These are phyloP conservation scores for Castor canadensis DNA, from an alignment of 2,113 vertebrate genomes.

Conservation along the genomic window DNA sequence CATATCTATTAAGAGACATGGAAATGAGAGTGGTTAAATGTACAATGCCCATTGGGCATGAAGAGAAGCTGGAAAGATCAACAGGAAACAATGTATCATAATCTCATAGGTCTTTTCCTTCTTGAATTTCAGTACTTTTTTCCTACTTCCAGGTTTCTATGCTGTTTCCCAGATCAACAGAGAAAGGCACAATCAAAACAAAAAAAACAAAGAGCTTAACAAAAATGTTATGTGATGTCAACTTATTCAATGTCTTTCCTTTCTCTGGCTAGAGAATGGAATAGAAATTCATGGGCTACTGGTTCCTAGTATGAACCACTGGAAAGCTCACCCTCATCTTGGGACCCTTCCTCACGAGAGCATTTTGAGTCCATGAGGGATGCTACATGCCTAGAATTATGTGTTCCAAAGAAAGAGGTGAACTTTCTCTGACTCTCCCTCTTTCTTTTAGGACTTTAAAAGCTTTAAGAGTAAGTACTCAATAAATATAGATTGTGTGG, in stretches of 20 bases:
- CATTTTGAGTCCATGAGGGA: not conserved
- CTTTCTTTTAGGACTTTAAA: not conserved
- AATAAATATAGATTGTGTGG: not conserved
- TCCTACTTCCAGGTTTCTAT: not conserved
- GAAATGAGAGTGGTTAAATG: constrained; percentile 19
- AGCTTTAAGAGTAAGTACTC: not conserved
- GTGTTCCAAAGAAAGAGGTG: not conserved
- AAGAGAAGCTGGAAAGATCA: constrained; percentile 39
- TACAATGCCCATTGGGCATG: constrained; percentile 1
- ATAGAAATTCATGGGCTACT: not conserved
- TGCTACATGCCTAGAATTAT: not conserved
- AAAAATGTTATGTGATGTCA: not conserved
- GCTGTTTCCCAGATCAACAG: not conserved
- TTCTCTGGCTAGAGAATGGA: not conserved
- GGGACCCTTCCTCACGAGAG: not conserved
- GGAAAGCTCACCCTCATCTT: not conserved
- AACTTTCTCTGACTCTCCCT: not conserved
- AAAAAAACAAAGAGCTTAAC: not conserved
- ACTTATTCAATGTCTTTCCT: not conserved
- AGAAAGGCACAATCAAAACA: not conserved
- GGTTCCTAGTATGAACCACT: not conserved
- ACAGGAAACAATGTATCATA: not conserved
- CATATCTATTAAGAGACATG: constrained; percentile 34
- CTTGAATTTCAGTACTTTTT: constrained; percentile 40
- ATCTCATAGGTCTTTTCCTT: constrained; percentile 38